Evolutionary conservation across 2,113 vertebrate genomes (phyloP).

Genomic region (Ginglymostoma cirratum): DNA sequence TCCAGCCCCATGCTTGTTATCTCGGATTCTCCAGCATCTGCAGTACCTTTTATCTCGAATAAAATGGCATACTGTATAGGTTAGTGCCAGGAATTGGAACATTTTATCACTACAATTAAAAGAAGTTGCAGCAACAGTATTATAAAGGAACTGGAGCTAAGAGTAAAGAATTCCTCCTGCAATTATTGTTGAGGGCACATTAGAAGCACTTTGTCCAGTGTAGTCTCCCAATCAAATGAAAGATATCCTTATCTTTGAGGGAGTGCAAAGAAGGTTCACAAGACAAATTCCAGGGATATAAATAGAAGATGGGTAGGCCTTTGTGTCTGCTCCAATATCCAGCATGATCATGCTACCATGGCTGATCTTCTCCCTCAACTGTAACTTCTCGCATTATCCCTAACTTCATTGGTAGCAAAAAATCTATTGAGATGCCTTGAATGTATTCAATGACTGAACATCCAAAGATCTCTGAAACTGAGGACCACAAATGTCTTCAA

Average conservation of each 20-base stretch:
- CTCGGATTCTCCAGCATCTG: too few relatives aligned
- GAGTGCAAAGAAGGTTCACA: not conserved
- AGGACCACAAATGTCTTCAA: not conserved
- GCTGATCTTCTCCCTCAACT: not conserved
- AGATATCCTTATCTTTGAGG: not conserved
- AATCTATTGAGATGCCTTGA: not conserved
- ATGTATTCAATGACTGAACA: not conserved
- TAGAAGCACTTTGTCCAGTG: not conserved
- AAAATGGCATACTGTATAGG: not conserved
- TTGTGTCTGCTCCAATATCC: not conserved
- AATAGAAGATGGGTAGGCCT: not conserved
- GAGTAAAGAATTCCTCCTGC: not conserved
- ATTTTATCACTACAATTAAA: not conserved
- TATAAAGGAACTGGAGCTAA: not conserved
- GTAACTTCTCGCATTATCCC: not conserved
- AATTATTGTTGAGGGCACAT: not conserved
- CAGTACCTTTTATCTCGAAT: too few relatives aligned
- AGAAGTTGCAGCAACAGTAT: not conserved
- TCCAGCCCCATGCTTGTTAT: too few relatives aligned
- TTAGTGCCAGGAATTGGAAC: not conserved
- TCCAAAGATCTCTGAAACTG: not conserved
- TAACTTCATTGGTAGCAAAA: not conserved
- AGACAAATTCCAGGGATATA: not conserved
- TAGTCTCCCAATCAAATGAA: not conserved
- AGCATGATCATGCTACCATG: not conserved